phyloP scores from a whole-genome alignment of 1,140 invertebrate species.

The Solen grandis region DNA sequence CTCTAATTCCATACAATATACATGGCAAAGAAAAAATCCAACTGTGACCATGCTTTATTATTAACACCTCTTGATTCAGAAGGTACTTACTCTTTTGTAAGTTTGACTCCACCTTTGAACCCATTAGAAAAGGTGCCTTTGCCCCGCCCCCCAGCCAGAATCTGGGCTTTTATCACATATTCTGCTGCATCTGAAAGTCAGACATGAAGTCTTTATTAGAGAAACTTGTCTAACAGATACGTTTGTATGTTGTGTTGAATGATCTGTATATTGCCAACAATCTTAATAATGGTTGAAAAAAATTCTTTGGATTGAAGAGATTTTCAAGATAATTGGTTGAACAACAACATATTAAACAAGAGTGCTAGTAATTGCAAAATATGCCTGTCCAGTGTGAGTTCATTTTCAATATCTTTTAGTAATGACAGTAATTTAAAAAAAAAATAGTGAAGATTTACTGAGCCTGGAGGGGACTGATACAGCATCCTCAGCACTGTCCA shows the following conservation, averaged over 20 bases:
- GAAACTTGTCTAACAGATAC: not conserved
- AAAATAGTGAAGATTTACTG: conserved; percentile 84
- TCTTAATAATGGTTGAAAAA: not conserved
- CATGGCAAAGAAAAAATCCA: too few relatives aligned
- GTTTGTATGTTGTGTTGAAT: not conserved
- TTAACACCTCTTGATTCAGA: too few relatives aligned
- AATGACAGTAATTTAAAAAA: not conserved
- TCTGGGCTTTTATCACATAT: conserved; percentile 99
- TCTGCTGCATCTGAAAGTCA: conserved; percentile 88
- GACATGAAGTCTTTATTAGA: not conserved
- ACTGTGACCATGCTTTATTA: too few relatives aligned
- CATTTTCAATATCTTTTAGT: not conserved
- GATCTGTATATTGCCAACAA: not conserved
- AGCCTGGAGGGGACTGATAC: conserved; percentile 87
- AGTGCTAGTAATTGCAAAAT: not conserved
- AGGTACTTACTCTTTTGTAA: conserved; percentile 79
- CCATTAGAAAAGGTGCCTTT: conserved; percentile 95
- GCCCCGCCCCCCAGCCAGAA: conserved; percentile 98
- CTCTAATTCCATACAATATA: too few relatives aligned
- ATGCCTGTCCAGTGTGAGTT: not conserved
- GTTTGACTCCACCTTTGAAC: conserved; percentile 98
- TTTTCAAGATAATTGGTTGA: not conserved
- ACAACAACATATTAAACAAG: not conserved
- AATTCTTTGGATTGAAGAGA: not conserved
- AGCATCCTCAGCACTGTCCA: conserved; percentile 88